phyloP scores from a whole-genome alignment of 2,888 invertebrate species.

The Apantesis nais region DNA sequence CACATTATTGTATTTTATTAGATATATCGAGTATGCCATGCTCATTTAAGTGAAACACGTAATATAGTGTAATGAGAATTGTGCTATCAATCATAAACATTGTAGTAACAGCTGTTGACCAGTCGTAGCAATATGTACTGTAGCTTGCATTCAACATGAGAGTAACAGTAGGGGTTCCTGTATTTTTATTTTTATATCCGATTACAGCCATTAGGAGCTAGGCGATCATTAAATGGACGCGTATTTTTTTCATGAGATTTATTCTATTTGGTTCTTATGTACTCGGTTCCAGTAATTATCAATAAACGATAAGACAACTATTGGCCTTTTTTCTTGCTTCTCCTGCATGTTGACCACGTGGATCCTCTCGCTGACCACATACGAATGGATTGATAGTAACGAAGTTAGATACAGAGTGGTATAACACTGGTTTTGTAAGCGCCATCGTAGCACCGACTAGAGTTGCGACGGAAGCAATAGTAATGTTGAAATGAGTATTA shows the following conservation, averaged over 20 bases:
- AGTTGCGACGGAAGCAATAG: conserved; percentile 39
- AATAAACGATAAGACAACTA: conserved; percentile 81
- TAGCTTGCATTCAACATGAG: conserved; percentile 50
- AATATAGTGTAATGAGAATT: conserved; percentile 41
- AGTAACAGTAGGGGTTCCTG: conserved; percentile 54
- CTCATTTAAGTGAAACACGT: conserved; percentile 36
- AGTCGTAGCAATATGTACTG: conserved; percentile 53
- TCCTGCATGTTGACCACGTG: conserved; percentile 75
- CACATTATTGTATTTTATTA: conserved; percentile 41
- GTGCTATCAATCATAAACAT: conserved; percentile 49
- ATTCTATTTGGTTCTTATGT: conserved; percentile 70
- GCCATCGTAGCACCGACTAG: conserved; percentile 43
- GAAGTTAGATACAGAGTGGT: conserved; percentile 35
- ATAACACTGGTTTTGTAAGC: conserved; percentile 33
- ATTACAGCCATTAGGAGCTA: conserved; percentile 61
- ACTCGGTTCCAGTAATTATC: conserved; percentile 74
- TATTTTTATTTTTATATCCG: conserved; percentile 82
- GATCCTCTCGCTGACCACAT: conserved; percentile 51
- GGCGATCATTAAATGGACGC: conserved; percentile 63
- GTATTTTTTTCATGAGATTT: conserved; percentile 59
- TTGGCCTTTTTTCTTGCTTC: conserved; percentile 82
- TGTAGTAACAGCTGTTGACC: conserved; percentile 53
- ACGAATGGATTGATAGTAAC: conserved; percentile 43
- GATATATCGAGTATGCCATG: conserved; percentile 29
- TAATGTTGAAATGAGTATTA: conserved; percentile 42